Conservation (phyloP, 1,140 invertebrate species). For the Drosophila rufa region DNA sequence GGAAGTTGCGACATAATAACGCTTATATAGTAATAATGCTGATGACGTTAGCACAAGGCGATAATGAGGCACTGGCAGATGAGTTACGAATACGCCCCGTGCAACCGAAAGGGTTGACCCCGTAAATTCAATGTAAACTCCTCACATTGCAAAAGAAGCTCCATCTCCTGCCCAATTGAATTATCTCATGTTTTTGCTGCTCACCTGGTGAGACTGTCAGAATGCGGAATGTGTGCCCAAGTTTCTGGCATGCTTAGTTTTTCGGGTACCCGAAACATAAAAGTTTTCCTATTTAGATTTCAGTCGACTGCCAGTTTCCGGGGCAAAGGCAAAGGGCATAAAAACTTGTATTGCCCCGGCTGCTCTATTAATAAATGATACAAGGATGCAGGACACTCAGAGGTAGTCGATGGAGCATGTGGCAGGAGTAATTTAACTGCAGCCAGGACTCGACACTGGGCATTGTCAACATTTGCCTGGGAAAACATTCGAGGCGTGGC, state of each 20-base stretch:
- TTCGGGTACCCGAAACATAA: slow-evolving; percentile 6
- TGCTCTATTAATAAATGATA: slow-evolving; percentile 63
- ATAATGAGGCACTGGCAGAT: slow-evolving; percentile 25
- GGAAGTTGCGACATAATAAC: slow-evolving; percentile 53
- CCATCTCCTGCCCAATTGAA: slow-evolving; percentile 48
- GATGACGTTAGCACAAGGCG: slow-evolving; percentile 36
- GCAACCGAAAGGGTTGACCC: slow-evolving; percentile 42
- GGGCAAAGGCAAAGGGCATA: slow-evolving; percentile 1
- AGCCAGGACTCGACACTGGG: not conserved
- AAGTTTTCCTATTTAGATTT: slow-evolving; percentile 67
- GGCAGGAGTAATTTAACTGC: slow-evolving; percentile 21
- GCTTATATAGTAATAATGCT: slow-evolving; percentile 63
- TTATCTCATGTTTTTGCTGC: slow-evolving; percentile 47
- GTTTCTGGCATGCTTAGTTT: slow-evolving; percentile 47
- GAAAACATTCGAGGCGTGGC: slow-evolving; percentile 47
- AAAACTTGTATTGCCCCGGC: slow-evolving; percentile 47
- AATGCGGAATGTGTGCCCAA: slow-evolving; percentile 21
- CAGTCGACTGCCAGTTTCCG: slow-evolving; percentile 20
- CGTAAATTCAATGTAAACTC: slow-evolving; percentile 48
- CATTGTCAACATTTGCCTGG: slow-evolving; percentile 51
- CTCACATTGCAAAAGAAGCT: slow-evolving; percentile 32
- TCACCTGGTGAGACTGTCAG: slow-evolving; percentile 5
- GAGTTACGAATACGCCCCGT: slow-evolving; percentile 56
- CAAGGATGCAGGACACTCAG: slow-evolving; percentile 22
- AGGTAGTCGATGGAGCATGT: slow-evolving; percentile 8